Base-by-base conservation (phyloP, 2,888 invertebrate species). In the Portevinia maculata region DNA sequence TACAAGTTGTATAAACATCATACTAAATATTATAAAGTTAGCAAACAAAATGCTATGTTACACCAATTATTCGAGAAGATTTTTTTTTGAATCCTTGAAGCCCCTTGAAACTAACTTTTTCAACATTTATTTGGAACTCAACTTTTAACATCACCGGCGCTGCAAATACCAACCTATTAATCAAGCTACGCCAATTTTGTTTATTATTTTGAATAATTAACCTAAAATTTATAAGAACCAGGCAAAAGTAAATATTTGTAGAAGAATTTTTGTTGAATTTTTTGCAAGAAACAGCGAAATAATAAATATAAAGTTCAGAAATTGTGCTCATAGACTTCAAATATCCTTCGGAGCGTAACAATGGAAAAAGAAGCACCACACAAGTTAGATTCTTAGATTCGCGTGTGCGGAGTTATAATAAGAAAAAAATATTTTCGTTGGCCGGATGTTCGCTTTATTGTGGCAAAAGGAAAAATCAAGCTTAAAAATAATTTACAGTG, bases 341-440 rank as follows among this genome's bases (percentile, higher is more conserved):
- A 79, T 52, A 70, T 70, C 64, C 28, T 70, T 75, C 46, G 59
- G 30, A 70, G 50, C 52, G 57, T 69, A 81, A 81, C 75, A 81
- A 81, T 79, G 69, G 55, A 2, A 5, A 64, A 52, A 64, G 37
- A 67, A 79, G 55, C 34, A 44, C 60, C 53, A 60, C n/a, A n/a
- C n/a, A n/a, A n/a, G n/a, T n/a, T n/a, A n/a, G n/a, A n/a, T n/a
- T n/a, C n/a, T n/a, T n/a, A n/a, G n/a, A n/a, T n/a, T n/a, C n/a
- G n/a, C n/a, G n/a, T n/a, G n/a, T n/a, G n/a, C n/a, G n/a, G n/a
- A n/a, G n/a, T n/a, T n/a, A n/a, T n/a, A n/a, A n/a, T n/a, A n/a
- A n/a, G n/a, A n/a, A n/a, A n/a, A n/a, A n/a, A n/a, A n/a, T n/a
- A n/a, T n/a, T n/a, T n/a, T n/a, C n/a, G n/a, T n/a, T n/a, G n/a